Base-by-base conservation (phyloP, 1,140 invertebrate species). In the Contarinia nasturtii region DNA sequence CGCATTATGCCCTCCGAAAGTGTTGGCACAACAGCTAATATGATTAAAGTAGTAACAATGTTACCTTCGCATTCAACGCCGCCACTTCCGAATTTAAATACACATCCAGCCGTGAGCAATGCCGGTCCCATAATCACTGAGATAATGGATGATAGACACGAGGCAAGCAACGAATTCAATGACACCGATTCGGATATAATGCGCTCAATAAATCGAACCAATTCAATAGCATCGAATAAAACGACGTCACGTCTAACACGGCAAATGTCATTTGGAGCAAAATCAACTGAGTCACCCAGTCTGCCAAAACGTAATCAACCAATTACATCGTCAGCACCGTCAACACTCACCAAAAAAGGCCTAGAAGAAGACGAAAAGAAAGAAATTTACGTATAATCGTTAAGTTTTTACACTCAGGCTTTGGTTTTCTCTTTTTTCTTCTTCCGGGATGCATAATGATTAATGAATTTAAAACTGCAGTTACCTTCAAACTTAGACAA, bases 301-400 rank as follows among this genome's bases (percentile, higher is more conserved):
- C 7, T n/a, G 10, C 14, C 10, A n/a, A 14, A 22, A 21, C 21
- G 11, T 2, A 17, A 27, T 18, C 27, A 14, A n/a, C 14, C 15
- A 15, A 33, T n/a, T 2, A 21, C 58, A 37, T 53, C 56, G 2
- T 63, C 60, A 33, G 58, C 60, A 1, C 60, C 60, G 8, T 60
- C 60, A 12, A 63, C 60, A 14, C 51, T 63, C 47, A 58, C 60
- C 19, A 63, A 63, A 45, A 57, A 58, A 43, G 56, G 54, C 42
- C 60, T 60, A 7, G 59, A 63, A 49, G 51, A 53, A 10, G 15
- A 38, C 27, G 59, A 62, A 37, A 60, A 55, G 15, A 60, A 60
- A 11, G 60, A 62, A 47, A 60, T 63, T 21, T 63, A 63, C 50
- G 60, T 63, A 15, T 63, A 53, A 56, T 19, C 46, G 44, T 45